These are phyloP conservation scores for Pterois miles DNA, from an alignment of 2,797 vertebrate genomes.

Conservation along the genomic window DNA sequence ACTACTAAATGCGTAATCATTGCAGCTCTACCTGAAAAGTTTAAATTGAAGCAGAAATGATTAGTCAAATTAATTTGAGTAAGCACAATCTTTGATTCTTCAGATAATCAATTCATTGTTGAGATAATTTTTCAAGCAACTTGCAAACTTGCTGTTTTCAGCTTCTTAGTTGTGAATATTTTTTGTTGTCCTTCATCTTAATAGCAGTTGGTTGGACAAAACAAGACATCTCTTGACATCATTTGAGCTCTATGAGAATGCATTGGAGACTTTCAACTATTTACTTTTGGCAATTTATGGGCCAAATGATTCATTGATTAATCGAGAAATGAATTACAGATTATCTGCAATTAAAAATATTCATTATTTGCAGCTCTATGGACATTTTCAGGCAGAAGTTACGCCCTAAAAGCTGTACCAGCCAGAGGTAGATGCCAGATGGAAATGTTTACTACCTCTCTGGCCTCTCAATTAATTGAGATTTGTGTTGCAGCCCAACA, in stretches of 20 bases:
- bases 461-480: conserved; percentile 32
- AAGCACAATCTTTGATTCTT: background rate
- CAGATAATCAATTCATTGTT: background rate
- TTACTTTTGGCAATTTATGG: background rate
- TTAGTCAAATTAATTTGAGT: background rate
- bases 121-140: background rate
- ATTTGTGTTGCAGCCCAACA: conserved; percentile 27
- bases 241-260: background rate
- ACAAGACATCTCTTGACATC: background rate
- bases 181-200: background rate
- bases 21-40: no score
- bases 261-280: background rate
- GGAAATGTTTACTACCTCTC: conserved; percentile 44
- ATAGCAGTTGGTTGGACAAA: background rate
- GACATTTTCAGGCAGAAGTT: background rate
- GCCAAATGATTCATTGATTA: background rate
- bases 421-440: conserved; percentile 35
- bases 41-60: background rate
- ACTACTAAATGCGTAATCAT: no score
- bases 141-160: background rate
- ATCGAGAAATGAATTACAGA: background rate
- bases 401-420: background rate
- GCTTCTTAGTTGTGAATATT: background rate
- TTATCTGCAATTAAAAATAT: background rate
- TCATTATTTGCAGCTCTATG: background rate